These are phyloP conservation scores for Hippocampus guttulatus DNA, from an alignment of 2,113 vertebrate genomes.

Conservation along the genomic window DNA sequence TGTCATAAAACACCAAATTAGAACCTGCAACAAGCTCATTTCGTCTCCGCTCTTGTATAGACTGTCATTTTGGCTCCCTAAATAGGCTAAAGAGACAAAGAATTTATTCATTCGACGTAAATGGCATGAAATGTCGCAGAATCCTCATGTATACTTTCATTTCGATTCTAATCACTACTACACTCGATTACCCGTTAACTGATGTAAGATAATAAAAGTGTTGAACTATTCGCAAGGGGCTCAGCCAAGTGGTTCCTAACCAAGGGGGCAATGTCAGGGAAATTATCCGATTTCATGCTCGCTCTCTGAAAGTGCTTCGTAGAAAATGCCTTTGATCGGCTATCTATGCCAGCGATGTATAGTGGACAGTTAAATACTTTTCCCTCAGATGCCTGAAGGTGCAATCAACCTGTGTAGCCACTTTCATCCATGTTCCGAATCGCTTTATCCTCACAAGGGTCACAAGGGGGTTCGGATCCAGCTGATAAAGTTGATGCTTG, in stretches of 20 bases:
- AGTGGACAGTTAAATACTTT: too few relatives aligned
- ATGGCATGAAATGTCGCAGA: background rate
- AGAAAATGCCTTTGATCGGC: too few relatives aligned
- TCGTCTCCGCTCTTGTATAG: too few relatives aligned
- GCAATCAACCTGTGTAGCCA: too few relatives aligned
- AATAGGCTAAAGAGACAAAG: slow-evolving; percentile 4
- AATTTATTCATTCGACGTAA: slow-evolving; percentile 2
- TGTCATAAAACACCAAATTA: slow-evolving; percentile 3
- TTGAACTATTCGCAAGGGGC: background rate
- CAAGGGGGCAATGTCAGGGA: background rate
- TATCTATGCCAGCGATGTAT: too few relatives aligned
- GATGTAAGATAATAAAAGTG: background rate
- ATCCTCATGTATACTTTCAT: background rate
- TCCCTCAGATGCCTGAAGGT: too few relatives aligned
- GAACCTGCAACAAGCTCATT: background rate
- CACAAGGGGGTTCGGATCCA: too few relatives aligned
- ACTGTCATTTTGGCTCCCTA: background rate
- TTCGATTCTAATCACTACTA: background rate
- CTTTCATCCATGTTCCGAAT: too few relatives aligned
- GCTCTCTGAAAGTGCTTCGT: too few relatives aligned
- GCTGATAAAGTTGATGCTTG: background rate
- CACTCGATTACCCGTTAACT: background rate
- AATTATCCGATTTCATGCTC: background rate
- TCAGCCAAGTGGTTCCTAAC: too few relatives aligned
- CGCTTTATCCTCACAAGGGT: too few relatives aligned